Conservation (phyloP, 2,888 invertebrate genomes). For the Anthophora plumipes region DNA sequence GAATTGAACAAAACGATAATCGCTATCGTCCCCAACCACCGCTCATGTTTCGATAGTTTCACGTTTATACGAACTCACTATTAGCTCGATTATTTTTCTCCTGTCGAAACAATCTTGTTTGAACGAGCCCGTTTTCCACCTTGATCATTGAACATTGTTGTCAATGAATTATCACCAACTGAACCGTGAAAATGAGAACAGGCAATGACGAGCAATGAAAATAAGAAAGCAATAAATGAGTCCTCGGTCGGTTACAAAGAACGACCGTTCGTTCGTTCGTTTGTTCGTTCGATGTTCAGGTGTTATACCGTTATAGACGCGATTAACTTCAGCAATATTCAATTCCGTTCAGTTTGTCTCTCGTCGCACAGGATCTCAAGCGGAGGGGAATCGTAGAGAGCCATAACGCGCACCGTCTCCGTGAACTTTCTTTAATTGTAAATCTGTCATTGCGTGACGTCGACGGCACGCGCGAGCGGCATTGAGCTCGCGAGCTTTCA, state of each 20-base stretch:
- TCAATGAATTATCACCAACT: constrained; percentile 39
- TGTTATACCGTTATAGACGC: constrained; percentile 47
- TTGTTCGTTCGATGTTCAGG: constrained; percentile 38
- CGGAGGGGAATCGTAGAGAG: neutral
- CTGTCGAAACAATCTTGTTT: neutral
- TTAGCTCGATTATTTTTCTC: constrained; percentile 7
- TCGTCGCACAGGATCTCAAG: neutral
- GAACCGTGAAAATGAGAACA: constrained; percentile 48
- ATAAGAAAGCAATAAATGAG: constrained; percentile 48
- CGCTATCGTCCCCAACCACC: constrained; percentile 10
- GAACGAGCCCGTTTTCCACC: constrained; percentile 1
- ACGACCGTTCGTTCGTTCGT: neutral
- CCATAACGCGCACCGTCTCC: constrained; percentile 11
- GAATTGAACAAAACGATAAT: constrained; percentile 24
- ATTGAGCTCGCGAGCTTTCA: constrained; percentile 65
- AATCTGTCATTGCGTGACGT: constrained; percentile 52
- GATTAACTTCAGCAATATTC: constrained; percentile 39
- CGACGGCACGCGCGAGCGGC: constrained; percentile 53
- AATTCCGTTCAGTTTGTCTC: neutral
- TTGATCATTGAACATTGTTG: neutral
- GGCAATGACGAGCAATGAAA: constrained; percentile 40
- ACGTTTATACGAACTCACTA: neutral
- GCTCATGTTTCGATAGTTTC: constrained; percentile 40
- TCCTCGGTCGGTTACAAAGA: constrained; percentile 11
- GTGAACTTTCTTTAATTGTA: constrained; percentile 55